phyloP scores from a whole-genome alignment of 2,888 invertebrate species.

The Chydorus sphaericus region DNA sequence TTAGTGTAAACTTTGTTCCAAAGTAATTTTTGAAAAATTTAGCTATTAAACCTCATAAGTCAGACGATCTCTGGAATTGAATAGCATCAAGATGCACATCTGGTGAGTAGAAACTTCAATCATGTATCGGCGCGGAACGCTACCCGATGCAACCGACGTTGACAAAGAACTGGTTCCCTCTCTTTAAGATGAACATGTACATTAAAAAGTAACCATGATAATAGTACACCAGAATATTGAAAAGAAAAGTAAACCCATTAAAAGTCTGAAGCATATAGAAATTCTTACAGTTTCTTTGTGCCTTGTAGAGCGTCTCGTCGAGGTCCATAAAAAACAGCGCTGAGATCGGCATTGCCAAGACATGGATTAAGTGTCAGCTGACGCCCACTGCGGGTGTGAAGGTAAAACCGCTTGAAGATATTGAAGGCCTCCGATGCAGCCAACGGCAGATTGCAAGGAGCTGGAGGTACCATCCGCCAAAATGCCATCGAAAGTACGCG shows the following conservation, averaged over 20 bases:
- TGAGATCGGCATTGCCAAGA: constrained; percentile 90
- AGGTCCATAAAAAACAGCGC: constrained; percentile 83
- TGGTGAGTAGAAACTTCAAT: constrained; percentile 85
- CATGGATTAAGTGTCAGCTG: constrained; percentile 95
- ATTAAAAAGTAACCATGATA: background rate
- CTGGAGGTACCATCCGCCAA: constrained; percentile 92
- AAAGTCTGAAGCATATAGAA: background rate
- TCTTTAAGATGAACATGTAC: constrained; percentile 20
- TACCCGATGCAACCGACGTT: constrained; percentile 18
- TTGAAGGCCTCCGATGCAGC: constrained; percentile 87
- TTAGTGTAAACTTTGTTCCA: background rate
- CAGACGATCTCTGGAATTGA: constrained; percentile 81
- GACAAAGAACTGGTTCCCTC: constrained; percentile 27
- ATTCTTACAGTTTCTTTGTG: constrained; percentile 30
- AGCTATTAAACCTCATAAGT: constrained; percentile 59
- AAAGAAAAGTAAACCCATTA: background rate
- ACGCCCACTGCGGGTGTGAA: constrained; percentile 93
- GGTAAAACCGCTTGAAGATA: constrained; percentile 82
- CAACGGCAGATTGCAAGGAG: constrained; percentile 87
- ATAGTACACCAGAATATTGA: background rate
- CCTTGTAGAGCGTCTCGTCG: constrained; percentile 36
- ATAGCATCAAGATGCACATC: constrained; percentile 89
- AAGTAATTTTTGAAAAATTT: constrained; percentile 1
- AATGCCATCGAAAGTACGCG: constrained; percentile 96
- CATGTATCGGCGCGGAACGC: constrained; percentile 65